Conservation (phyloP, 2,113 vertebrate genomes). For the Pionites leucogaster region DNA sequence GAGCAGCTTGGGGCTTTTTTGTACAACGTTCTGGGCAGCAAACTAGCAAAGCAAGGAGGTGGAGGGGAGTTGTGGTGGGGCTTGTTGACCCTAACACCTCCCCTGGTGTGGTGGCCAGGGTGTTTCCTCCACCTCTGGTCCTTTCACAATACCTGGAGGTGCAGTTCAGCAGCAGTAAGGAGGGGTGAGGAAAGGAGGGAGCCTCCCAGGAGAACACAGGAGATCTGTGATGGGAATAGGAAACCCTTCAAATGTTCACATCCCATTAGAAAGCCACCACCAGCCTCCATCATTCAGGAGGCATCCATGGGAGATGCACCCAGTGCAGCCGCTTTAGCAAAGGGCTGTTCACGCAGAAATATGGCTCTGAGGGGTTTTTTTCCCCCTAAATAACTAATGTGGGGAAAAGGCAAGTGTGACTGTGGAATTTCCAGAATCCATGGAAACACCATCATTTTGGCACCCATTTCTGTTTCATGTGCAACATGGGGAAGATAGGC, state of each 20-base stretch:
- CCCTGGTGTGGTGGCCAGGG: not conserved
- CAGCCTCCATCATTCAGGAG: not conserved
- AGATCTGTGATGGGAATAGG: not conserved
- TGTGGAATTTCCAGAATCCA: not conserved
- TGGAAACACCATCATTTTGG: not conserved
- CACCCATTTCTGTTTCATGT: not conserved
- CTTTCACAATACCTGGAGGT: not conserved
- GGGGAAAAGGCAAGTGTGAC: not conserved
- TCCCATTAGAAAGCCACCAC: not conserved
- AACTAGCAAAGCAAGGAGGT: not conserved
- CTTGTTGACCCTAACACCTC: not conserved
- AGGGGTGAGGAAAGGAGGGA: not conserved
- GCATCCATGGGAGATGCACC: not conserved
- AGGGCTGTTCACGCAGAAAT: not conserved
- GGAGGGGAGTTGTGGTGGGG: not conserved
- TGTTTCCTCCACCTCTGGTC: not conserved
- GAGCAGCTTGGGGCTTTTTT: not conserved
- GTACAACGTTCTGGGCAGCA: not conserved
- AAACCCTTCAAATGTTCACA: fast-evolving
- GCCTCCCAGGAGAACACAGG: not conserved
- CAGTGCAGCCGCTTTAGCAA: fast-evolving
- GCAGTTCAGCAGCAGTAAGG: not conserved
- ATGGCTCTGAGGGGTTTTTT: fast-evolving
- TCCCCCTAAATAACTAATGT: not conserved
- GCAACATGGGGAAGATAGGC: not conserved